phyloP scores from a whole-genome alignment of 2,113 vertebrate genomes.

The Phylloscopus whistleri region DNA sequence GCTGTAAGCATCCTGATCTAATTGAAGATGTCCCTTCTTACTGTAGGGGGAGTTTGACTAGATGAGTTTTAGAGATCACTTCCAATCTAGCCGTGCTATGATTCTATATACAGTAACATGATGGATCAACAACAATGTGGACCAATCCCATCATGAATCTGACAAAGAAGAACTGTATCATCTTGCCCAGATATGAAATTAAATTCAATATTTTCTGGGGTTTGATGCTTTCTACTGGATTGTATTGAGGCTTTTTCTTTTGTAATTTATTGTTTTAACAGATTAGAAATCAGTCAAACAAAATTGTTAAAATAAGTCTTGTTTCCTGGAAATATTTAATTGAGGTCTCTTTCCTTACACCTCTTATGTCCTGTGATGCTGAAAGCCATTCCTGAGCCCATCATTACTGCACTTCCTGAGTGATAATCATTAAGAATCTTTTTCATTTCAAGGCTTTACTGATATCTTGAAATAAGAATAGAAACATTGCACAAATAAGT shows the following conservation, averaged over 20 bases:
- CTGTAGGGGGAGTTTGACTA: fast-evolving
- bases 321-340: background rate
- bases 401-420: background rate
- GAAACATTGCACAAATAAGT: background rate
- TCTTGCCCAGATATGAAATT: background rate
- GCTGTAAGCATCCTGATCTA: background rate
- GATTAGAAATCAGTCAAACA: background rate
- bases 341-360: background rate
- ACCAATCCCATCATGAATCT: background rate
- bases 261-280: background rate
- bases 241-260: background rate
- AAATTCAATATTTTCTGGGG: background rate
- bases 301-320: background rate
- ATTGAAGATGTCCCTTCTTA: background rate
- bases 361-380: background rate
- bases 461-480: background rate
- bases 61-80: background rate
- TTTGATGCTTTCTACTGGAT: background rate
- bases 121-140: background rate
- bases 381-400: background rate
- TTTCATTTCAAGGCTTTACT: background rate
- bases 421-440: background rate
- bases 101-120: background rate
- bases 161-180: background rate
- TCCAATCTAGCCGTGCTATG: background rate